Base-by-base conservation (phyloP, 2,888 invertebrate genomes). In the Tachystola acroxantha region DNA sequence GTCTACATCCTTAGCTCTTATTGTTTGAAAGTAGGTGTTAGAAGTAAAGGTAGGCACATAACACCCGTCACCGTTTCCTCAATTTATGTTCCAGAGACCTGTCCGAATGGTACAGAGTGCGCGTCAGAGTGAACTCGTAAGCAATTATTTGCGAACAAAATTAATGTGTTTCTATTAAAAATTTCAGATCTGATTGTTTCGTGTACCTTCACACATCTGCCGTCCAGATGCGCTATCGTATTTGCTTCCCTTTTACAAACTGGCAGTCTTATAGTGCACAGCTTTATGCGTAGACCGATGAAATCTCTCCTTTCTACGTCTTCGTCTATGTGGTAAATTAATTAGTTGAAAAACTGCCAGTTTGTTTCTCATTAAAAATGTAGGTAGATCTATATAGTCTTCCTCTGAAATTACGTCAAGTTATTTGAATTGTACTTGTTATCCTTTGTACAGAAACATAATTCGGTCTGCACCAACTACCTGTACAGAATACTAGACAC, bases 91-190 rank as follows among this genome's bases (percentile, higher is more conserved):
- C 68, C 88, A 88, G 89, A 89, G 88, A 88, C 86, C 90, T 94
- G 87, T 91, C 91, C 85, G 92, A 93, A 88, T 92, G 92, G 90
- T 94, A 92, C 92, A 91, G 91, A 91, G 92, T 93, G 89, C 93
- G 92, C 90, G 92, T 93, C 89, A 92, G 93, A 91, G 90, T 93
- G 84, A 93, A 92, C 89, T 91, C 93, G 94, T 94, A 94, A 94
- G 94, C 88, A 84, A 16, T 16, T 4, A 16, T 72, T 70, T 80
- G 70, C 68, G 80, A 77, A 77, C 66, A 79, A 72, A 80, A 77
- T 75, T 77, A 77, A 79, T 76, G 79, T 85, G 79, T 82, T 75
- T 78, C 73, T 79, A 66, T 75, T 77, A 75, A 68, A 67, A 67
- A 74, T 79, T 78, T 76, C 64, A 73, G 53, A 79, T 78, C 69